Evolutionary conservation across 2,113 vertebrate genomes (phyloP).

Genomic region (Salvelinus namaycush): DNA sequence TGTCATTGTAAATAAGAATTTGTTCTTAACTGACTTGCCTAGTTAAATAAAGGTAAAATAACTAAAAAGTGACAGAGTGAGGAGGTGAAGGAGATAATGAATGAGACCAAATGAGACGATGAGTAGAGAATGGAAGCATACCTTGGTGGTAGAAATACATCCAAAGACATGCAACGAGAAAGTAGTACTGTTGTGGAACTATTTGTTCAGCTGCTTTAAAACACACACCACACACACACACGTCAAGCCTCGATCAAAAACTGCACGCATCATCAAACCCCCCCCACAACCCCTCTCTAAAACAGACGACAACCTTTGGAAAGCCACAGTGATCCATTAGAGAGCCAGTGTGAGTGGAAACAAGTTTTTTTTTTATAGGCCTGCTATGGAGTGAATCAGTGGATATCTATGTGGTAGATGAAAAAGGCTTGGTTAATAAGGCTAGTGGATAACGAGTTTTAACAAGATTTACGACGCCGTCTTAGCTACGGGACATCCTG

Average conservation of each 20-base stretch:
- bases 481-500: conserved; percentile 46
- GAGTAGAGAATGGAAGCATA: not conserved
- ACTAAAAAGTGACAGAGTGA: not conserved
- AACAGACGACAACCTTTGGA: conserved; percentile 19
- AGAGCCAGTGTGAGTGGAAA: conserved; percentile 42
- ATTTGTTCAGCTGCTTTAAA: conserved; percentile 4
- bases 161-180: not conserved
- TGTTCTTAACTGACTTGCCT: too few relatives aligned
- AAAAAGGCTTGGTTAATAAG: conserved; percentile 62
- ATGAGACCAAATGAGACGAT: conserved; percentile 2
- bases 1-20: too few relatives aligned
- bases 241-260: conserved; percentile 40
- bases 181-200: not conserved
- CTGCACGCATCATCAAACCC: conserved; percentile 57
- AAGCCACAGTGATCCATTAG: conserved; percentile 57
- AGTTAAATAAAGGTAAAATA: too few relatives aligned
- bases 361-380: conserved; percentile 25
- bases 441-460: conserved; percentile 34
- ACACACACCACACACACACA: conserved; percentile 12
- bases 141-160: not conserved
- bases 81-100: conserved; percentile 9
- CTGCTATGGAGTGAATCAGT: conserved; percentile 62
- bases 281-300: conserved; percentile 37
- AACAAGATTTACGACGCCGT: conserved; percentile 48
- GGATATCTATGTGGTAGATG: conserved; percentile 49